phyloP scores from a whole-genome alignment of 2,888 invertebrate genomes.

The Ectobius pallidus region DNA sequence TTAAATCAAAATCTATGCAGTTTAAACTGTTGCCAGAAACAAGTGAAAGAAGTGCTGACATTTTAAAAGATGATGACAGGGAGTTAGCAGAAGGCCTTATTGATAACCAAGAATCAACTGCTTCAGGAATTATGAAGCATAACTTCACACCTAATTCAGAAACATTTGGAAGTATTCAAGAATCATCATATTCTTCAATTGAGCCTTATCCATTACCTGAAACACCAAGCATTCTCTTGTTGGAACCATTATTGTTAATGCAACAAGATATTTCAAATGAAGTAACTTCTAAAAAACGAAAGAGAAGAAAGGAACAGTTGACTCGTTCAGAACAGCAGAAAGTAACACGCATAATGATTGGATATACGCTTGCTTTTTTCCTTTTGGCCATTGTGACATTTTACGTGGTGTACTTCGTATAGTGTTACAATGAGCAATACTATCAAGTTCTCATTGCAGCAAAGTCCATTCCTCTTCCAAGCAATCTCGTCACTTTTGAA shows the following conservation, averaged over 20 bases:
- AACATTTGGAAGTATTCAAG: constrained; percentile 11
- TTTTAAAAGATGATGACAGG: too few species aligned
- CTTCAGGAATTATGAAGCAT: too few species aligned
- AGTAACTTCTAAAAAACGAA: neutral
- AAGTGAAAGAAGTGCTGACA: too few species aligned
- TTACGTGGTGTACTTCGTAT: constrained; percentile 60
- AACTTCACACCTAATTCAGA: neutral
- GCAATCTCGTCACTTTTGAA: neutral
- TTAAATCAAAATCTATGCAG: too few species aligned
- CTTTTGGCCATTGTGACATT: constrained; percentile 60
- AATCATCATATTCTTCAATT: constrained; percentile 30
- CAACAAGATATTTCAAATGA: constrained; percentile 51
- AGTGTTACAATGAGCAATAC: neutral
- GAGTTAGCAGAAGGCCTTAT: too few species aligned
- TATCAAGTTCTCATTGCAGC: neutral
- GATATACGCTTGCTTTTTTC: constrained; percentile 62
- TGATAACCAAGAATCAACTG: too few species aligned
- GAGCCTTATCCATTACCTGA: constrained; percentile 39
- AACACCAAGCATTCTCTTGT: constrained; percentile 54
- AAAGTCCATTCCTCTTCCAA: too few species aligned
- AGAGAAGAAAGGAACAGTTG: constrained; percentile 47
- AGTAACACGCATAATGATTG: constrained; percentile 61
- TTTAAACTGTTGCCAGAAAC: too few species aligned
- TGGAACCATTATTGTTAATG: constrained; percentile 60
- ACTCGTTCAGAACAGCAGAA: constrained; percentile 56